phyloP scores from a whole-genome alignment of 2,888 invertebrate species.

The Drosophila greeni region DNA sequence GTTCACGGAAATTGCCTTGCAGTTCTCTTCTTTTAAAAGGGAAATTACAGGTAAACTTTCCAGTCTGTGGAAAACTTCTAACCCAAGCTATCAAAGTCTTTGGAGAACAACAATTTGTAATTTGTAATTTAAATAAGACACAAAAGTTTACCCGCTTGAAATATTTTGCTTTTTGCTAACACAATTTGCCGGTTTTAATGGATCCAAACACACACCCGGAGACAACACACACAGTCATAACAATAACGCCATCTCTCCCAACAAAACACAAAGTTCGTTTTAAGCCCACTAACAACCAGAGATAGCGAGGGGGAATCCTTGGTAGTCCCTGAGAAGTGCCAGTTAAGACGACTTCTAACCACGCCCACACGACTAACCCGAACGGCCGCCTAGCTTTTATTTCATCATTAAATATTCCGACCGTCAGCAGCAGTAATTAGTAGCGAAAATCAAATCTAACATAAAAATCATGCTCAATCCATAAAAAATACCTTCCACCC shows the following conservation, averaged over 20 bases:
- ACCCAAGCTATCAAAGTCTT: not conserved
- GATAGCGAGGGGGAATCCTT: not conserved
- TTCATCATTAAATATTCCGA: conserved; percentile 59
- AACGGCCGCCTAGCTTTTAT: conserved; percentile 11
- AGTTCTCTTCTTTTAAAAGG: not conserved
- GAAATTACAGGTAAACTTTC: not conserved
- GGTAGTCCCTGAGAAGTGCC: conserved; percentile 6
- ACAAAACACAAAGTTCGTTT: conserved; percentile 13
- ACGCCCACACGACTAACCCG: conserved; percentile 31
- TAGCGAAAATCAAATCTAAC: conserved; percentile 27
- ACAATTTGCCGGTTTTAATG: conserved; percentile 46
- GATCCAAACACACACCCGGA: conserved; percentile 28
- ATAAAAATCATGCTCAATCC: conserved; percentile 42
- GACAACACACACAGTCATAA: conserved; percentile 43
- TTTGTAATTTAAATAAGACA: too few relatives aligned
- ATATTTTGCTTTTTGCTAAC: conserved; percentile 44
- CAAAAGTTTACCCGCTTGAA: conserved; percentile 13
- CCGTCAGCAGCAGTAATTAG: conserved; percentile 51
- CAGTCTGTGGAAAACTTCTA: not conserved
- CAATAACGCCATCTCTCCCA: conserved; percentile 50
- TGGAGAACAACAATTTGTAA: not conserved
- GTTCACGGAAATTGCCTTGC: not conserved
- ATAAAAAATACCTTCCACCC: conserved; percentile 53
- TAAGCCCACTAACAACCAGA: conserved; percentile 49
- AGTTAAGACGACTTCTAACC: conserved; percentile 26